These are phyloP conservation scores for Daboia siamensis DNA, from an alignment of 2,113 vertebrate species.

Conservation along the genomic window DNA sequence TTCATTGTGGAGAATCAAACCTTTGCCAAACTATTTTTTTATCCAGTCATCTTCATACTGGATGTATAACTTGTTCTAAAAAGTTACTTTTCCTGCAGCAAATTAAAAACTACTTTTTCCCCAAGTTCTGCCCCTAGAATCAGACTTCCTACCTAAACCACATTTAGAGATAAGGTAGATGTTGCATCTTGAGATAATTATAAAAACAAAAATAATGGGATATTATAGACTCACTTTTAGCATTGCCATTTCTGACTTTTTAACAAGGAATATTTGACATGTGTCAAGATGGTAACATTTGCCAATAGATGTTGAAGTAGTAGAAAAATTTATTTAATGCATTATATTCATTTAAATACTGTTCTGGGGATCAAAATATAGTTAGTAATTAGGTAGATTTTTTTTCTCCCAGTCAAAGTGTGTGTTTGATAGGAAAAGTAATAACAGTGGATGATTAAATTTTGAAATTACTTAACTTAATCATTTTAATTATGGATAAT, in stretches of 20 bases:
- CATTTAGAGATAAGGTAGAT: not conserved
- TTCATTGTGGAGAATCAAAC: not conserved
- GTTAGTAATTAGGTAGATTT: not conserved
- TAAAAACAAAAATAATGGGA: not conserved
- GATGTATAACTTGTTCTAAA: not conserved
- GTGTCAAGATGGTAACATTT: conserved; percentile 6
- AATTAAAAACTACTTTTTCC: not conserved
- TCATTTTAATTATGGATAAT: not conserved
- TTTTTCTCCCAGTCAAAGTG: not conserved
- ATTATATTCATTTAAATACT: not conserved
- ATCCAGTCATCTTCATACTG: not conserved
- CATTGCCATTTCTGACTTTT: not conserved
- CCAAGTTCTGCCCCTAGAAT: not conserved
- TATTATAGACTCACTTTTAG: not conserved
- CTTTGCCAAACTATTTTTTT: not conserved
- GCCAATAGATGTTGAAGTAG: not conserved
- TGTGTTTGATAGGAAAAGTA: not conserved
- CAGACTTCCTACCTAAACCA: not conserved
- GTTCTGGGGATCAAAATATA: not conserved
- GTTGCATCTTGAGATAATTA: not conserved
- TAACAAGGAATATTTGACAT: not conserved
- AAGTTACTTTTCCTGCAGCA: not conserved
- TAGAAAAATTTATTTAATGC: not conserved
- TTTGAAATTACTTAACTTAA: not conserved
- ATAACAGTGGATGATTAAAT: not conserved